phyloP scores from a whole-genome alignment of 2,797 vertebrate genomes.

The Karalla daura region DNA sequence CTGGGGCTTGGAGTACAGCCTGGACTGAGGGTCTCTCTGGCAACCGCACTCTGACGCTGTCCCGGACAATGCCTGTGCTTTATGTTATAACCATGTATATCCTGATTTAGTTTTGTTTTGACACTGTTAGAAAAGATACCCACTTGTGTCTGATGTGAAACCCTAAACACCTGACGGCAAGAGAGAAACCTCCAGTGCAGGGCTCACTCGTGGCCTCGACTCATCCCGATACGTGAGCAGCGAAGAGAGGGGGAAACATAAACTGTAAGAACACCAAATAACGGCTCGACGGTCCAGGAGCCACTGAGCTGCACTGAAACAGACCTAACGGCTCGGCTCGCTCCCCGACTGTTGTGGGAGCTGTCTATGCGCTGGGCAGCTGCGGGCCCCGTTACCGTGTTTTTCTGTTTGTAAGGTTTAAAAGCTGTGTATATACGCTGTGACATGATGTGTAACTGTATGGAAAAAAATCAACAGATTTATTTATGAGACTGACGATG shows the following conservation, averaged over 20 bases:
- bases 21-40: slow-evolving; percentile 5
- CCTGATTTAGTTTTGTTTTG: slow-evolving; percentile 32
- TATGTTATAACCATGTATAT: slow-evolving; percentile 8
- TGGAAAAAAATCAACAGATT: slow-evolving; percentile 62
- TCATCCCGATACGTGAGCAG: too few relatives aligned
- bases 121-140: neutral
- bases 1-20: slow-evolving; percentile 23
- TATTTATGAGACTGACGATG: slow-evolving; percentile 72
- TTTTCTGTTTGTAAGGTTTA: slow-evolving; percentile 39
- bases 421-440: slow-evolving; percentile 58
- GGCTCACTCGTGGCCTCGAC: too few relatives aligned
- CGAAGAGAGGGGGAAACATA: neutral
- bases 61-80: slow-evolving; percentile 26
- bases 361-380: slow-evolving; percentile 48
- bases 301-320: neutral
- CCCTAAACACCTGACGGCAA: neutral
- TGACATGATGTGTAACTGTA: slow-evolving; percentile 54
- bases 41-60: slow-evolving; percentile 12
- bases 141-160: neutral
- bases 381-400: neutral
- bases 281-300: neutral
- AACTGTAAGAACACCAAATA: too few relatives aligned
- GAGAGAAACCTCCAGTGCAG: neutral
- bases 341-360: neutral
- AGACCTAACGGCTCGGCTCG: too few relatives aligned